Evolutionary conservation across 1,140 invertebrate species (phyloP).

Genomic region (Polypedilum vanderplanki): DNA sequence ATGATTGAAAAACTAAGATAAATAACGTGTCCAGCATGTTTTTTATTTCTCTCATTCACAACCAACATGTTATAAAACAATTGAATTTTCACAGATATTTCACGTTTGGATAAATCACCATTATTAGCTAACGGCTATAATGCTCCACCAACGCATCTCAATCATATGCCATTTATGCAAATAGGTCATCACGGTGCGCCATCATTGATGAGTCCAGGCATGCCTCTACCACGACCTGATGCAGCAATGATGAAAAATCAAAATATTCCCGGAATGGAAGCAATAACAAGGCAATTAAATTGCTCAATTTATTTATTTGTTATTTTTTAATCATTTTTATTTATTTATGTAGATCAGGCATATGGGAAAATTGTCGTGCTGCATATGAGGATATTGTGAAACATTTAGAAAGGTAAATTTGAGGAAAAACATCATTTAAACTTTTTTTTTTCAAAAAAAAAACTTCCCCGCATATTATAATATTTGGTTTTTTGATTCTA

Average conservation of each 20-base stretch:
- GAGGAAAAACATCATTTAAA: too few relatives aligned
- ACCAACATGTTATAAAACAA: not conserved
- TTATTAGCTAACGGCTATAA: constrained; percentile 89
- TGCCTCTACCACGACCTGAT: constrained; percentile 67
- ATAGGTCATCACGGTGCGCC: constrained; percentile 64
- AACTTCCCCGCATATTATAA: too few relatives aligned
- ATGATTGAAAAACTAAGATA: not conserved
- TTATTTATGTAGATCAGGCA: constrained; percentile 66
- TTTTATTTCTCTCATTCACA: too few relatives aligned
- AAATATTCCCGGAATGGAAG: constrained; percentile 71
- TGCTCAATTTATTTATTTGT: constrained; percentile 33
- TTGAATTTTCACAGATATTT: constrained; percentile 60
- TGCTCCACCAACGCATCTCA: constrained; percentile 80
- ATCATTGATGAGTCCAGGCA: constrained; percentile 78
- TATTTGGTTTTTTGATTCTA: too few relatives aligned
- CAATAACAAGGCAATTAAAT: constrained; percentile 64
- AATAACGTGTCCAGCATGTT: constrained; percentile 16
- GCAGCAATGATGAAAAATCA: constrained; percentile 68
- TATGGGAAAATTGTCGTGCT: constrained; percentile 89
- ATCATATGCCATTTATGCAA: constrained; percentile 85
- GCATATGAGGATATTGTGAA: constrained; percentile 90
- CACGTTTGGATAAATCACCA: constrained; percentile 82
- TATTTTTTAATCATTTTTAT: constrained; percentile 37
- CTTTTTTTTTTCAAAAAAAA: too few relatives aligned
- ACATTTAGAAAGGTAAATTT: constrained; percentile 77